A percentile compares a stretch with the other conserved stretches of the same genome.
phyloP scores from a whole-genome alignment of 2,888 invertebrate species.

The Polylopha cassiicola region DNA sequence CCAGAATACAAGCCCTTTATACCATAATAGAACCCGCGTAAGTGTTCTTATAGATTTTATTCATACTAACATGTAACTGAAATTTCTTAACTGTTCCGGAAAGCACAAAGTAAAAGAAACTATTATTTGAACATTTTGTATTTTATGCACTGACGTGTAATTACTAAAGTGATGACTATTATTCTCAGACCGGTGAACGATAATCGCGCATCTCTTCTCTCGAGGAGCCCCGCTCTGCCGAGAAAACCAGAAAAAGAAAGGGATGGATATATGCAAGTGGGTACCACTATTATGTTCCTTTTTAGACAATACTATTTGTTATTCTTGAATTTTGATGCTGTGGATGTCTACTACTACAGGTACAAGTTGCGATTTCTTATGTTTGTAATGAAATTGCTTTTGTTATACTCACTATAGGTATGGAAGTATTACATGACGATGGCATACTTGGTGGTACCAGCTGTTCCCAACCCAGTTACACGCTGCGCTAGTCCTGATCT shows the following conservation, averaged over 20 bases:
- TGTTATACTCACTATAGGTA: no score
- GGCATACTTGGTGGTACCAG: slow-evolving; percentile 97
- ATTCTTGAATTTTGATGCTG: no score
- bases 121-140: neutral
- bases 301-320: neutral
- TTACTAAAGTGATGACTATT: slow-evolving; percentile 15
- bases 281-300: slow-evolving; percentile 13
- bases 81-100: neutral
- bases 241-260: slow-evolving; percentile 95
- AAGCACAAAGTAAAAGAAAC: neutral
- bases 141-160: neutral
- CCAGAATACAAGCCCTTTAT: slow-evolving; percentile 92
- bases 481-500: slow-evolving; percentile 96
- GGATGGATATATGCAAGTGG: slow-evolving; percentile 91
- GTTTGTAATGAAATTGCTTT: no score
- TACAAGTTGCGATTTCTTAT: no score
- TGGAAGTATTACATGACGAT: slow-evolving; percentile 99
- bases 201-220: slow-evolving; percentile 94
- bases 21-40: slow-evolving; percentile 96
- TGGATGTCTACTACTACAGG: no score
- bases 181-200: slow-evolving; percentile 92
- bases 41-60: slow-evolving; percentile 49
- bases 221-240: slow-evolving; percentile 88
- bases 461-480: slow-evolving; percentile 89
- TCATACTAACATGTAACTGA: neutral